Conservation (phyloP, 2,113 vertebrate genomes). For the Phodopus roborovskii region DNA sequence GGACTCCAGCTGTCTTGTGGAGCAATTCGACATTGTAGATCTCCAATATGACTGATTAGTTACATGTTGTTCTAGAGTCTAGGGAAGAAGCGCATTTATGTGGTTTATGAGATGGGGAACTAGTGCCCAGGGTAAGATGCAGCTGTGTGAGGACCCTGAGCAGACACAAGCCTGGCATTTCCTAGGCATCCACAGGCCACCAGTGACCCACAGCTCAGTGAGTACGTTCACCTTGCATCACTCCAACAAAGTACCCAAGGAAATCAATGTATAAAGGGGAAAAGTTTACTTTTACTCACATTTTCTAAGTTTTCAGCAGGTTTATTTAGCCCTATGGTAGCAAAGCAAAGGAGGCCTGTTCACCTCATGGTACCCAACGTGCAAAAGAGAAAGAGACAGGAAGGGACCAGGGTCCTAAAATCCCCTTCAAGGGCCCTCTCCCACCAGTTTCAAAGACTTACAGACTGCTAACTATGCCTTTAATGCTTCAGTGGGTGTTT, state of each 20-base stretch:
- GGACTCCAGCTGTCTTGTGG: background rate
- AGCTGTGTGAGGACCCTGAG: background rate
- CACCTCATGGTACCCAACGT: background rate
- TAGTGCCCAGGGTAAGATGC: background rate
- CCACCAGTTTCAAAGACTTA: background rate
- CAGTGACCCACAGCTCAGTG: background rate
- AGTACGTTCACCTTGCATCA: background rate
- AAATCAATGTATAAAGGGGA: background rate
- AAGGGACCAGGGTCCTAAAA: background rate
- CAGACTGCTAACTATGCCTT: background rate
- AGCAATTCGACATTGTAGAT: background rate
- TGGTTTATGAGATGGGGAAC: fast-evolving
- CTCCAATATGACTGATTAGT: background rate
- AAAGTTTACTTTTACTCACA: background rate
- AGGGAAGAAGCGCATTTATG: background rate
- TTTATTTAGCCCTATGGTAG: background rate
- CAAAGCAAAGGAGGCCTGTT: background rate
- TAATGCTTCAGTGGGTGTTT: background rate
- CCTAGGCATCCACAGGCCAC: background rate
- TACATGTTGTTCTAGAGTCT: background rate
- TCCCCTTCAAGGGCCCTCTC: background rate
- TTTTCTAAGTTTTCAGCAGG: background rate
- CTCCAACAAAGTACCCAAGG: background rate
- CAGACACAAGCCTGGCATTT: background rate
- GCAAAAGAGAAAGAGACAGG: background rate